phyloP scores from a whole-genome alignment of 1,140 invertebrate genomes.

The Drosophila nigrodunni region DNA sequence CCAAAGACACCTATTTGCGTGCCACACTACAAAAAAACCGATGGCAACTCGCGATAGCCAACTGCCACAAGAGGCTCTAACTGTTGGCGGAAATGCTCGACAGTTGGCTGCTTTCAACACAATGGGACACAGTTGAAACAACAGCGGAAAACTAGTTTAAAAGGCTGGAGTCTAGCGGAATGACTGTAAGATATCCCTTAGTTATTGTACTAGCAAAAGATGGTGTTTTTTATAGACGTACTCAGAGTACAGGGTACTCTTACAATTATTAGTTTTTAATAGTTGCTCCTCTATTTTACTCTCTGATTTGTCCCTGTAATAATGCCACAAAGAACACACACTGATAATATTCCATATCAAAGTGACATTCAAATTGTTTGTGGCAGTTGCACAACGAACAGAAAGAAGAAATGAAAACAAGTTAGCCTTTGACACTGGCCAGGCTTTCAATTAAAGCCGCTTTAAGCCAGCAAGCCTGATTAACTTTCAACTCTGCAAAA shows the following conservation, averaged over 20 bases:
- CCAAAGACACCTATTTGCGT: conserved; percentile 56
- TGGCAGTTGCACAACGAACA: conserved; percentile 43
- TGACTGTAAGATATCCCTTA: neutral
- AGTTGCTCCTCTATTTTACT: neutral
- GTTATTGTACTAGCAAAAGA: too few species aligned
- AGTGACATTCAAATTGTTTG: conserved; percentile 11
- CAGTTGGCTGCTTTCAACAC: neutral
- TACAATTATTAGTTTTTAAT: too few species aligned
- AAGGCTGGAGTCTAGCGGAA: neutral
- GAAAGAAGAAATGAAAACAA: neutral
- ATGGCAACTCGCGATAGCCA: conserved; percentile 26
- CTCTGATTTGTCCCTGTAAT: neutral
- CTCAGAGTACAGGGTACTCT: too few species aligned
- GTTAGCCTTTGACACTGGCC: conserved; percentile 42
- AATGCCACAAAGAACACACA: conserved; percentile 4
- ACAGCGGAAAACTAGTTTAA: neutral
- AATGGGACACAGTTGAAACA: neutral
- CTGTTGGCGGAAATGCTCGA: conserved; percentile 28
- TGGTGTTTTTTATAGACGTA: too few species aligned
- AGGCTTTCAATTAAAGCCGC: conserved; percentile 58
- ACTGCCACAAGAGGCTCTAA: neutral
- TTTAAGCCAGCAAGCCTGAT: conserved; percentile 41
- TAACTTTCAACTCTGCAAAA: conserved; percentile 28
- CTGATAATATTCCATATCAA: neutral
- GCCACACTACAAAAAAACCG: conserved; percentile 37